Percentiles rank a stretch among this genome's conserved stretches.
Conservation (phyloP, 1,140 invertebrate species). For the Anadara kagoshimensis region DNA sequence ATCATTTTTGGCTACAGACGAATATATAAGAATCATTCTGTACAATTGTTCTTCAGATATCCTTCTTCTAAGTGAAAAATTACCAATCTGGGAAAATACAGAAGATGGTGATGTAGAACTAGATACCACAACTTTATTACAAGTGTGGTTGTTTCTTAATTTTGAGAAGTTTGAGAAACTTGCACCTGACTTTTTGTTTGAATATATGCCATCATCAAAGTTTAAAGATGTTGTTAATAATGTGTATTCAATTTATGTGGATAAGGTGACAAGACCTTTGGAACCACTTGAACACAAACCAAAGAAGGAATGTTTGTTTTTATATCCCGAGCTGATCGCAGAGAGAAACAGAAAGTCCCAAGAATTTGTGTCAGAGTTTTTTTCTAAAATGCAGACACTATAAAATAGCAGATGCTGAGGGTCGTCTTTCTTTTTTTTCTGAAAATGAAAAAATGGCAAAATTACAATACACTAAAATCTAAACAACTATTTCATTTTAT, state of each 20-base stretch:
- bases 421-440: too few species aligned
- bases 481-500: too few species aligned
- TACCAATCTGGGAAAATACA: slow-evolving; percentile 11
- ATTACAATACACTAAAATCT: too few species aligned
- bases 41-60: slow-evolving; percentile 6
- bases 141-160: neutral
- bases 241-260: neutral
- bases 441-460: too few species aligned
- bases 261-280: neutral
- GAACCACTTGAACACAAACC: too few species aligned
- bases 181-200: neutral
- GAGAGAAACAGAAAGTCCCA: too few species aligned
- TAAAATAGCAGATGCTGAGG: too few species aligned
- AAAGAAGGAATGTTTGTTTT: too few species aligned
- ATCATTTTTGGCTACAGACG: slow-evolving; percentile 6
- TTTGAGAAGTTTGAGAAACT: neutral
- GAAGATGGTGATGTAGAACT: neutral
- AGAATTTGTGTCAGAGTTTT: too few species aligned
- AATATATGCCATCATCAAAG: neutral
- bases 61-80: slow-evolving; percentile 5
- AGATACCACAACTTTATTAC: neutral
- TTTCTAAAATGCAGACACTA: too few species aligned
- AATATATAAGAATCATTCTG: slow-evolving; percentile 7
- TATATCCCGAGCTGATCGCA: too few species aligned
- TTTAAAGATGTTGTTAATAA: slow-evolving; percentile 3